These are phyloP conservation scores for Bombus terrestris DNA, from an alignment of 1,140 invertebrate species.

Conservation along the genomic window DNA sequence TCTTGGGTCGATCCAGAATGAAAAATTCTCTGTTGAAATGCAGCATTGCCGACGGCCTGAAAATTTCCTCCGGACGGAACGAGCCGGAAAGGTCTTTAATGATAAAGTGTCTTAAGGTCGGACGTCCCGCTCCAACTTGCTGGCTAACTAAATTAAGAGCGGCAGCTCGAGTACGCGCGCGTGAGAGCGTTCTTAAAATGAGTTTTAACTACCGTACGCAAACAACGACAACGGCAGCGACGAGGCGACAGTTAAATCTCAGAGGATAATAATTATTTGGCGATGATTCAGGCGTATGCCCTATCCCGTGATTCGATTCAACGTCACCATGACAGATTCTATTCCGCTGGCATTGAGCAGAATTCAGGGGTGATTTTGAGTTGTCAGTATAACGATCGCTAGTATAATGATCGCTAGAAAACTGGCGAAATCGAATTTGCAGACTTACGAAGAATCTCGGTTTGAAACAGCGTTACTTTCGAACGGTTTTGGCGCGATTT, in stretches of 20 bases:
- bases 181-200: conserved; percentile 27
- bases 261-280: not conserved
- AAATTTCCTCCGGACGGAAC: conserved; percentile 30
- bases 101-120: conserved; percentile 31
- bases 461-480: not conserved
- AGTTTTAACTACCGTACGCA: conserved; percentile 36
- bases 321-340: not conserved
- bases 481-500: no score
- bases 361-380: conserved; percentile 19
- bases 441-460: no score
- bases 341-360: not conserved
- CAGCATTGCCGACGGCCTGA: not conserved
- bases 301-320: no score
- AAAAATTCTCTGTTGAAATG: conserved; percentile 29
- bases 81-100: conserved; percentile 32
- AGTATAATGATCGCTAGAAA: no score
- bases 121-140: conserved; percentile 14
- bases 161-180: not conserved
- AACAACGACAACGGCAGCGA: conserved; percentile 37
- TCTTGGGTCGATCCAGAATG: conserved; percentile 1
- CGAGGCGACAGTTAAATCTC: conserved; percentile 44
- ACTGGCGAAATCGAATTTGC: no score
- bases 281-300: no score
- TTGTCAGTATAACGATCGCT: no score
- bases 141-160: conserved; percentile 46